Evolutionary conservation across 2,888 invertebrate species (phyloP).

Genomic region (Drosophila nigricruria): DNA sequence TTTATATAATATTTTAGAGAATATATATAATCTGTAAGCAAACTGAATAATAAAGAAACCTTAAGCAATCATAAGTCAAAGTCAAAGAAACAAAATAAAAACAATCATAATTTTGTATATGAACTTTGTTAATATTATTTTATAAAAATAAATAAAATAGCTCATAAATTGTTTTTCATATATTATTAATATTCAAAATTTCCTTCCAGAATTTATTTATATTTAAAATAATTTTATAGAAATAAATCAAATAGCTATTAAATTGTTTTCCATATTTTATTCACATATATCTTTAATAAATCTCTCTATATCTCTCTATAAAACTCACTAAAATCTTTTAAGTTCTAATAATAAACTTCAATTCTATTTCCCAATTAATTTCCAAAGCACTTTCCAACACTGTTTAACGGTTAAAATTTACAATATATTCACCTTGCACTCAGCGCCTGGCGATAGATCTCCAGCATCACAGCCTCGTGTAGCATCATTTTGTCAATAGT

Average conservation of each 20-base stretch:
- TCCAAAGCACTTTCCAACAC: slow-evolving; percentile 12
- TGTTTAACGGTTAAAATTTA: slow-evolving; percentile 36
- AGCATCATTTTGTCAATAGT: slow-evolving; percentile 84
- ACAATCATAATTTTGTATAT: no score
- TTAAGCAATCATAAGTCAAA: neutral
- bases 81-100: neutral
- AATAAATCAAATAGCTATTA: neutral
- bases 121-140: no score
- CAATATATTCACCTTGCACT: slow-evolving; percentile 84
- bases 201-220: no score
- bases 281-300: no score
- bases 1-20: neutral
- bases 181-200: neutral
- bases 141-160: no score
- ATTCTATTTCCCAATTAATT: neutral
- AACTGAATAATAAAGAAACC: neutral
- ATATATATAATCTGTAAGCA: no score
- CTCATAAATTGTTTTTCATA: no score
- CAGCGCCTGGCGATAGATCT: slow-evolving; percentile 86
- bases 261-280: no score
- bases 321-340: no score
- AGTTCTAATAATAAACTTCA: no score
- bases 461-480: slow-evolving; percentile 86
- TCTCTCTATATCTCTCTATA: no score
- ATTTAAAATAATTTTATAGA: no score